Conservation (phyloP, 30 jellyfish, hydroid and myxozoan genomes). For the Nemopilema nomurai region DNA sequence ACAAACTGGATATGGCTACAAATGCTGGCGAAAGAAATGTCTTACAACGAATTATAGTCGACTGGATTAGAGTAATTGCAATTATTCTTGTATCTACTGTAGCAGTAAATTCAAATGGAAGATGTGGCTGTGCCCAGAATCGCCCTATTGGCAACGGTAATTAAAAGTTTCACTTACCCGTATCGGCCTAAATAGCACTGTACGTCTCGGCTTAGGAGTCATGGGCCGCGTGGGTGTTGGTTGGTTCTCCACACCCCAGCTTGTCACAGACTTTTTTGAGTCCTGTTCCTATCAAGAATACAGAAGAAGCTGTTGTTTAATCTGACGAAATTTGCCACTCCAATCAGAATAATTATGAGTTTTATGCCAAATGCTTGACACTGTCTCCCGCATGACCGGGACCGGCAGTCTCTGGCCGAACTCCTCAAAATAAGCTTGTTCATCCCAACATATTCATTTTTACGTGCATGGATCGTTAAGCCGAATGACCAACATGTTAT, state of each 20-base stretch:
- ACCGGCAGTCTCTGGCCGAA: too few species aligned
- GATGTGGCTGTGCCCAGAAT: slow-evolving; percentile 68
- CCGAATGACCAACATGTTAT: too few species aligned
- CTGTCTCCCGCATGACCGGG: neutral
- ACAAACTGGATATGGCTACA: slow-evolving; percentile 53
- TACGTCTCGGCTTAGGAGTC: neutral
- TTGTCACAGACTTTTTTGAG: neutral
- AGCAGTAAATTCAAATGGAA: slow-evolving; percentile 62
- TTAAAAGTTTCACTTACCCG: neutral
- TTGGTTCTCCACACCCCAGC: neutral
- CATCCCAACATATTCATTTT: neutral
- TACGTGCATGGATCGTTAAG: too few species aligned
- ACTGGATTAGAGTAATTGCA: slow-evolving; percentile 35
- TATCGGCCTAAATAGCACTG: slow-evolving; percentile 38
- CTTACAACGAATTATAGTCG: slow-evolving; percentile 4
- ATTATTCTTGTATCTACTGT: slow-evolving; percentile 29
- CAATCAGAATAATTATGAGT: too few species aligned
- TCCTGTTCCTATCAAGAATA: neutral
- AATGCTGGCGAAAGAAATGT: neutral
- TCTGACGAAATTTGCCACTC: neutral
- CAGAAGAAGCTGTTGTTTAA: neutral
- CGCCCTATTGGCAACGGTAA: slow-evolving; percentile 62
- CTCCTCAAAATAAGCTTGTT: neutral
- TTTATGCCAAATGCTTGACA: neutral
- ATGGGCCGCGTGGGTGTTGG: slow-evolving; percentile 33